Conservation (phyloP, 23 tunicate species). For the Corella eumyota region DNA sequence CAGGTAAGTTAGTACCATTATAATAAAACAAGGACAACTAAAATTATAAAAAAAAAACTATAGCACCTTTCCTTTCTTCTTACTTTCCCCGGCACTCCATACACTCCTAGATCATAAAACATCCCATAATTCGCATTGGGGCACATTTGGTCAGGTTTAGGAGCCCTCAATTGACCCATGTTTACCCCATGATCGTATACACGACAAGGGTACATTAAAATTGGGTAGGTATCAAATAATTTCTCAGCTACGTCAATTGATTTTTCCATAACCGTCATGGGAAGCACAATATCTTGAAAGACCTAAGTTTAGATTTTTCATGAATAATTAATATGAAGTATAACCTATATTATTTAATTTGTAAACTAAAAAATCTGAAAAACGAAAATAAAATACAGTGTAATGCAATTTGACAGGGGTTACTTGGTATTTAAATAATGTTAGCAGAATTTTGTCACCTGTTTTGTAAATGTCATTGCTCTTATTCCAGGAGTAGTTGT, state of each 20-base stretch:
- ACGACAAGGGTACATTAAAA: conserved; percentile 74
- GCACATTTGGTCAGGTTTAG: conserved; percentile 69
- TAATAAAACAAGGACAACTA: neutral
- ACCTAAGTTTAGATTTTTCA: conserved; percentile 21
- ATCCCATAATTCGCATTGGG: conserved; percentile 64
- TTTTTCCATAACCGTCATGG: conserved; percentile 82
- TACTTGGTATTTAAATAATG: too few species aligned
- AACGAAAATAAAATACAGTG: too few species aligned
- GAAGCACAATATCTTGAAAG: conserved; percentile 79
- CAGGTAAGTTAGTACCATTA: neutral
- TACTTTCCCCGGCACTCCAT: conserved; percentile 85
- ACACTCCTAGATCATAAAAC: conserved; percentile 83
- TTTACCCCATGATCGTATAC: conserved; percentile 62
- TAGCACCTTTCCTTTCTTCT: conserved; percentile 35
- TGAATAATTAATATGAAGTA: neutral
- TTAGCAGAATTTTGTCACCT: too few species aligned
- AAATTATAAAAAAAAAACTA: neutral
- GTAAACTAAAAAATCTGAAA: neutral
- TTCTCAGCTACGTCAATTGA: conserved; percentile 71
- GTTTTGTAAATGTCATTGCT: conserved; percentile 74
- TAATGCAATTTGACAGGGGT: too few species aligned
- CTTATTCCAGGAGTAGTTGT: conserved; percentile 79
- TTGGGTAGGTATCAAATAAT: conserved; percentile 73
- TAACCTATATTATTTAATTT: too few species aligned
- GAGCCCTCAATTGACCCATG: conserved; percentile 61